Evolutionary conservation across 2,888 invertebrate genomes (phyloP), one percentile per base, ranked within the genome.

Genomic region (Ornithoptera priamus): DNA sequence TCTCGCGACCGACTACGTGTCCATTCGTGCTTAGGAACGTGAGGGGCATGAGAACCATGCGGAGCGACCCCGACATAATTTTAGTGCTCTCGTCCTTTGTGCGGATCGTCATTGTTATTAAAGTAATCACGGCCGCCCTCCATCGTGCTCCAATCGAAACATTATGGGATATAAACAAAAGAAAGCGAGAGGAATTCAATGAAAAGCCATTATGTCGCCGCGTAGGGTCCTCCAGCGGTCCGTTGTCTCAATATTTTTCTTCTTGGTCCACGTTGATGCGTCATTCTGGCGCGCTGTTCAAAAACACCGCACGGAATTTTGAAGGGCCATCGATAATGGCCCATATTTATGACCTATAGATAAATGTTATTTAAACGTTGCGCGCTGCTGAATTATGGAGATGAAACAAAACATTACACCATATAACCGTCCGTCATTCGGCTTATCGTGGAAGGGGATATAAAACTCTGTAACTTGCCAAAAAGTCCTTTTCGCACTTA

Each of bases 161-260:
- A 90, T 91, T 91, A 91, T 90, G 87, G 91, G 89, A 88, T 89
- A 90, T 90, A 92, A 92, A 92, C 92, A 92, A 92, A 92, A 92
- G 92, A 89, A 86, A 90, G 83, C 87, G 87, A 89, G 85, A 86
- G 86, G 89, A 89, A 92, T 92, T 91, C 88, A 90, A 90, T 91
- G 91, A 89, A 90, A 92, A 87, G 88, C 92, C 87, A 92, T 92
- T 92, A 91, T 91, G 92, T 90, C 88, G 86, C 87, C 77, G 86
- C 80, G 85, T 81, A 92, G 91, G 78, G 88, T 86, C 81, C 91
- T 90, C 84, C 82, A 82, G 79, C 71, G 77, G 81, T 74, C 85
- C 88, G 89, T 90, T 92, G 92, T 91, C 91, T 90, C 91, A 92
- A 92, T 92, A 91, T 92, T 92, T 92, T 92, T 90, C 92, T 91